These are phyloP conservation scores for Tethea ocularis DNA, from an alignment of 2,888 invertebrate species.

Conservation along the genomic window DNA sequence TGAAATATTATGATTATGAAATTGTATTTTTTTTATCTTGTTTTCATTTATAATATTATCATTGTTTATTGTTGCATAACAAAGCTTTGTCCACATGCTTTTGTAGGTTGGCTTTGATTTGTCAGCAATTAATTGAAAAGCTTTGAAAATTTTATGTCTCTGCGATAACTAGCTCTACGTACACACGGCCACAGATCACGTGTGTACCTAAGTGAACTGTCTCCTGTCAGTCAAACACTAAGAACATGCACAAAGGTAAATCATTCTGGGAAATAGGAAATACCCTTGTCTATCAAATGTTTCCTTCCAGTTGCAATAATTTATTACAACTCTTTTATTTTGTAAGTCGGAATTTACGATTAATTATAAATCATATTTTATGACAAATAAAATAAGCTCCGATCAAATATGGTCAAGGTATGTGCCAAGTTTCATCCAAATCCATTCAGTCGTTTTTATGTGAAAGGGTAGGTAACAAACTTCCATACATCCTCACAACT, in stretches of 20 bases:
- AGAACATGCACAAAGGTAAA: not conserved
- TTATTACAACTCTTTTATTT: no score
- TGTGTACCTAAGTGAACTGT: not conserved
- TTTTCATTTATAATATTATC: constrained; percentile 1
- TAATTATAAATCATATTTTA: no score
- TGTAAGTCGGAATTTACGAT: no score
- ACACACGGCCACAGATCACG: no score
- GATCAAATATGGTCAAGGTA: no score
- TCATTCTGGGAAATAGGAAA: not conserved
- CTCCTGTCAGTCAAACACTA: not conserved
- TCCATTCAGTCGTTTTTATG: no score
- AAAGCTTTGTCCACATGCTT: not conserved
- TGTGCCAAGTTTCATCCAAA: no score
- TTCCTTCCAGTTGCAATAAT: not conserved
- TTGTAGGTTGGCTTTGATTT: constrained; percentile 13
- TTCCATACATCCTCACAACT: no score
- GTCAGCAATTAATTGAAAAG: constrained; percentile 11
- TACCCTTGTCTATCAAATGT: not conserved
- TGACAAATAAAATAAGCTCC: no score
- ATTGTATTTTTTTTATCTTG: not conserved
- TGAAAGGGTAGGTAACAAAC: no score
- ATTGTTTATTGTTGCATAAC: not conserved
- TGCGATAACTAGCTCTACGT: constrained; percentile 8
- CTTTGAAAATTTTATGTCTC: constrained; percentile 24
- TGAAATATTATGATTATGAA: constrained; percentile 1